A percentile compares a stretch with the other conserved stretches of the same genome.
Evolutionary conservation across 2,888 invertebrate genomes (phyloP).

Genomic region (Stenichneumon culpator): DNA sequence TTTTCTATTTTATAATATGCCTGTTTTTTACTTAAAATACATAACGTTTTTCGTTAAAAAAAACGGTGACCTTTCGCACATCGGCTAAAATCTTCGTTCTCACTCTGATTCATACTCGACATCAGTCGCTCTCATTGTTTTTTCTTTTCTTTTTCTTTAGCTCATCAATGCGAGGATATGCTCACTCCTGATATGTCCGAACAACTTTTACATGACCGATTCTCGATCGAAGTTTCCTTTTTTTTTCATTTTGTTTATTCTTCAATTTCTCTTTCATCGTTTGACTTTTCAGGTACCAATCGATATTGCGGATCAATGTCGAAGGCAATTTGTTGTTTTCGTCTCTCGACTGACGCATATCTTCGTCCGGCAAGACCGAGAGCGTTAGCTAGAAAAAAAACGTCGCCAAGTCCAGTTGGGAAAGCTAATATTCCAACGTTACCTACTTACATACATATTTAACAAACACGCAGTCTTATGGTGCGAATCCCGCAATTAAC

Average conservation of each 20-base stretch:
- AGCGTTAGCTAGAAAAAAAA: constrained; percentile 53
- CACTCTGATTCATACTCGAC: constrained; percentile 34
- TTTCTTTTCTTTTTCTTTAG: constrained; percentile 53
- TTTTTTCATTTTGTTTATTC: constrained; percentile 14
- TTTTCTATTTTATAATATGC: constrained; percentile 59
- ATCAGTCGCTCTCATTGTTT: constrained; percentile 47
- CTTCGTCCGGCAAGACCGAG: constrained; percentile 36
- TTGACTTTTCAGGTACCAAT: constrained; percentile 76
- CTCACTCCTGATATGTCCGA: constrained; percentile 82
- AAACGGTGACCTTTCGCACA: constrained; percentile 70
- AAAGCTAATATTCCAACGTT: constrained; percentile 62
- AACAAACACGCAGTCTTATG: constrained; percentile 84
- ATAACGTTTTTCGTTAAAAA: constrained; percentile 73
- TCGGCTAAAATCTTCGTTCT: constrained; percentile 56
- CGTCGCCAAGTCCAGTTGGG: constrained; percentile 12
- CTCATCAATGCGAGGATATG: constrained; percentile 78
- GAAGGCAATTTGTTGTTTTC: constrained; percentile 38
- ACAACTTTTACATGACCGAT: constrained; percentile 52
- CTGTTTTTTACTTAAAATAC: constrained; percentile 79
- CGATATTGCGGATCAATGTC: constrained; percentile 75
- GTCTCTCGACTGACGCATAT: constrained; percentile 19
- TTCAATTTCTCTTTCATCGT: constrained; percentile 20
- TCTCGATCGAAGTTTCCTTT: constrained; percentile 42
- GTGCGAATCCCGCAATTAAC: constrained; percentile 69
- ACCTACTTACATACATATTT: constrained; percentile 78